Base-by-base conservation (phyloP, 2,888 invertebrate genomes). In the Neocrepidodera transversa region DNA sequence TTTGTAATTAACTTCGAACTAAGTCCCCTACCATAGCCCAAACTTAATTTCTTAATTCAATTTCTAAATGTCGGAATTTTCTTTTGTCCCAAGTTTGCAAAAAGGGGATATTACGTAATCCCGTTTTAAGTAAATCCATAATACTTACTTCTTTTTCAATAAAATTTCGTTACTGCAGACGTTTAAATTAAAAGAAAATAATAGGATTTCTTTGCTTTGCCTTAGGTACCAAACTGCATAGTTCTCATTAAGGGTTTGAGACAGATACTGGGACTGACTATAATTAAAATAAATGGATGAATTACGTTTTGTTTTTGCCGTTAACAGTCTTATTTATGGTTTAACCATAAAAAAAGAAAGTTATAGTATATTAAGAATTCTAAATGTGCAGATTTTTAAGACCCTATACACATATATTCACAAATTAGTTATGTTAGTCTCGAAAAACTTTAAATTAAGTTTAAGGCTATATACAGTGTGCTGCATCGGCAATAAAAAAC, bases 1-100 rank as follows among this genome's bases (percentile, higher is more conserved):
- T 66, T 62, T 58, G 54, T 66, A 66, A 66, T 66, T 62, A 66
- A 62, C 57, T 66, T 58, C 28, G 26, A 32, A 45, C 45, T 28
- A 45, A 43, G 14, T 16, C 30, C 16, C 17, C 32, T 32, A 28
- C 28, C 11, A 4, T 2, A 14, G 18, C 48, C 11, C 17, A n/a
- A 48, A 32, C 30, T 48, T 18, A 32, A 32, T 48, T 17, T 48
- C 30, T 14, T 32, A 48, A 48, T 17, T 48, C 48, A 48, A 17
- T 48, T 48, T 32, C 32, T 32, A 32, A 32, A 32, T 32, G 32
- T 32, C 11, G 2, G 11, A 32, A 32, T 32, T 32, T 32, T 32
- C 48, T 48, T 48, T 48, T 48, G 32, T 48, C 32, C 17, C 17
- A 11, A 48, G 30, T 48, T 48, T 32, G 11, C 48, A 30, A 30